Base-by-base conservation (phyloP, 2,888 invertebrate genomes). In the Pegoplata infirma region DNA sequence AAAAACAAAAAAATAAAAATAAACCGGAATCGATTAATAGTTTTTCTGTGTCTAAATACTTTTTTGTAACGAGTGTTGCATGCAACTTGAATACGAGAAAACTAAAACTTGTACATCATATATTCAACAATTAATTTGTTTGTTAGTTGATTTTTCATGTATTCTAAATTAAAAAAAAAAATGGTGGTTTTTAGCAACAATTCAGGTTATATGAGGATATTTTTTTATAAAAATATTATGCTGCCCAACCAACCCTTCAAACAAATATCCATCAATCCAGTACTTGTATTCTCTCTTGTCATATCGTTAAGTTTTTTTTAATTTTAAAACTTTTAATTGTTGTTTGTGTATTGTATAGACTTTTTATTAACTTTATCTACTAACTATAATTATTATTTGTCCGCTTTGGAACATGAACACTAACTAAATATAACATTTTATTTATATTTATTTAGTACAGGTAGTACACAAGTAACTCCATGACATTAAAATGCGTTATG, bases 11-110 rank as follows among this genome's bases (percentile, higher is more conserved):
- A 58, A 5, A 53, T 23, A 55, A 66, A 51, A 83, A 82, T 81
- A 82, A 82, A 83, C 83, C 77, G 82, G 81, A 85, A 85, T 86
- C 86, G 83, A 84, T 84, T 83, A 82, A 79, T 78, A 58, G 71
- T 80, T 76, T 76, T 77, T 75, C 25, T 53, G 49, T 67, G 58
- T 53, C 17, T 51, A 49, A 51, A 58, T 47, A 17, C 17, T 32
- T 12, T 36, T 58, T 28, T 17, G 32, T 12, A 23, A 51, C 36
- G 59, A 19, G 55, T 58, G 28, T 66, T 32, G 12, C n/a, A n/a
- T 40, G 36, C 36, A 40, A 40, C n/a, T 5, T 25, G 25, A 5
- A 25, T 25, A 6, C 25, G 5, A 25, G 25, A 5, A 6, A 25
- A 3, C 3, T 5, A 25, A 5, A 25, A 25, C 25, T n/a, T 5